Evolutionary conservation across 2,888 invertebrate species (phyloP), one percentile per base, ranked within the genome.

Genomic region (Lepidochitona cinerea): DNA sequence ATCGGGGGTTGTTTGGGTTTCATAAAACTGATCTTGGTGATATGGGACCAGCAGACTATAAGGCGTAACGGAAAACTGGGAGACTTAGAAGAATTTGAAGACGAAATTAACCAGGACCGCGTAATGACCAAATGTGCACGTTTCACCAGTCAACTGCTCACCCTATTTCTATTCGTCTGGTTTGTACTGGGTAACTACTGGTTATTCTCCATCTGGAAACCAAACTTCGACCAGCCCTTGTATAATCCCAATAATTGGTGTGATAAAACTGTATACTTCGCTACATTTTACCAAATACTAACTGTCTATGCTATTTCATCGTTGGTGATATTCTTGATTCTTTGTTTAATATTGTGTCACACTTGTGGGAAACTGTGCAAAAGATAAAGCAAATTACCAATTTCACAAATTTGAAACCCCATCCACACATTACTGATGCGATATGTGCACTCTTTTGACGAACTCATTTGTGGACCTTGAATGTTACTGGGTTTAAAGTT

Each of bases 221-320:
- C 96, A 0, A 94, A 94, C 84, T 95, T 93, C 90, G 92, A 93
- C 0, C 94, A 94, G 0, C 93, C 93, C 0, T 91, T 95, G 36
- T 95, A 94, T 89, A 94, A 95, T 78, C 96, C 96, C 0, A 94
- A 95, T 90, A 92, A 93, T 79, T 96, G 95, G 95, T 96, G 95
- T 86, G 94, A 95, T 87, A 93, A 93, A 79, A 94, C 94, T 0
- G 92, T 96, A 36, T 96, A 95, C 90, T 93, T 95, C 84, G 95
- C 95, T 89, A 93, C 95, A 0, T 87, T 95, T 73, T 93, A 94
- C 52, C 95, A 96, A 87, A 92, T 96, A 0, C 93, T 93, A 73
- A 93, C 95, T 33, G 92, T 94, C 59, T 95, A 96, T 92, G 92
- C 93, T 0, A 92, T 94, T 6, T 82, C 94, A 69, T 77, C 68